Conservation (phyloP, 2,797 vertebrate genomes). For the Sebastes vulpes region DNA sequence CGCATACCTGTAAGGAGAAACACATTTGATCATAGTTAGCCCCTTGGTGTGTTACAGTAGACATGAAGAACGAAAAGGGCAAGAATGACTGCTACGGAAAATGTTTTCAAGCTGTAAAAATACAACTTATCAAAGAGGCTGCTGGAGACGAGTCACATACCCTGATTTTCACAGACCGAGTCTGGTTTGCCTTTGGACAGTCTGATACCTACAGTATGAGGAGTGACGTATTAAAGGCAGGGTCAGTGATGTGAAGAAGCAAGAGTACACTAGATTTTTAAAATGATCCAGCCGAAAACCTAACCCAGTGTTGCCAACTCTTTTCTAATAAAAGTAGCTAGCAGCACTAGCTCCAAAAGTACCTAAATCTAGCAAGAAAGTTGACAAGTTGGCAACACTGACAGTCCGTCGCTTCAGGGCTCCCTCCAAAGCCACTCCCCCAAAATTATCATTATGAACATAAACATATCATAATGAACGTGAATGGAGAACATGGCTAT, state of each 20-base stretch:
- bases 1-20: slow-evolving; percentile 22
- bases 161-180: not conserved
- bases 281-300: not conserved
- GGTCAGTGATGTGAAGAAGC: not conserved
- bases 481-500: too few relatives aligned
- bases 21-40: slow-evolving; percentile 39
- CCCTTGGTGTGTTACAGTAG: not conserved
- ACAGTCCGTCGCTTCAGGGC: too few relatives aligned
- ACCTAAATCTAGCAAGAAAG: too few relatives aligned
- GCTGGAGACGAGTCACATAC: slow-evolving; percentile 7
- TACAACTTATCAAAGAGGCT: slow-evolving; percentile 2
- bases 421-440: too few relatives aligned
- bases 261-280: not conserved
- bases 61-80: slow-evolving; percentile 1
- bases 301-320: not conserved
- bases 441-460: too few relatives aligned
- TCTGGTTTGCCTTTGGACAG: slow-evolving; percentile 2
- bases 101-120: slow-evolving; percentile 45
- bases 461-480: too few relatives aligned
- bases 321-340: too few relatives aligned
- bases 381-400: too few relatives aligned
- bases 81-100: slow-evolving; percentile 8
- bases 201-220: not conserved
- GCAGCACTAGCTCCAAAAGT: too few relatives aligned
- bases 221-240: not conserved